Base-by-base conservation (phyloP, 1,140 invertebrate species). In the Rhysida immarginata region DNA sequence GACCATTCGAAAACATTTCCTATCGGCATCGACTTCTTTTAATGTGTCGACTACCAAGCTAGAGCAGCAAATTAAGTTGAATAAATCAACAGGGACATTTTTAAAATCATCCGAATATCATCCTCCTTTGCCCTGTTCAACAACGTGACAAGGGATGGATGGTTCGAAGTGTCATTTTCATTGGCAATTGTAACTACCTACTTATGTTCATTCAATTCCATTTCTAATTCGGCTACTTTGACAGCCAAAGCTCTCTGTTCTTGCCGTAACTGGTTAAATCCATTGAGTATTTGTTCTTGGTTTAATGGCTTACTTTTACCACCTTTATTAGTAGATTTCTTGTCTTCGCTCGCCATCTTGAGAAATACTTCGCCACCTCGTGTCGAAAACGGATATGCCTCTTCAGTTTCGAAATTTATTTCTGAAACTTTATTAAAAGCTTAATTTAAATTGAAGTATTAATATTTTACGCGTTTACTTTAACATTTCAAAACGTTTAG, bases 31-130 rank as follows among this genome's bases (percentile, higher is more conserved):
- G 2, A 94, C 83, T 53, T 83, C 82, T 72, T 91, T 84, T 44
- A 98, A 71, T 25, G 90, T 93, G 62, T 96, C 92, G 63, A 95
- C 85, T 8, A 97, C 94, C 65, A 96, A 82, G 71, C 94, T 96
- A 71, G 62, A 35, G 16, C 16, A 8, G 16, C 29, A 16, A 35
- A 35, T 35, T 8, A 35, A 35, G 29, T 8, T 16, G 5, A 35
- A 5, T 8, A 5, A 8, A 35, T 35, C 5, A 16, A 5, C 5
- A 35, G 16, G 5, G 16, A 35, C 29, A 35, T 35, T 35, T 35
- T 35, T 16, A 35, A 35, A 35, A 35, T 8, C 5, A 35, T 35
- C 5, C 29, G 29, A 8, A 8, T 35, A n/a, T n/a, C n/a, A n/a
- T n/a, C n/a, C n/a, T n/a, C n/a, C n/a, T n/a, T n/a, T n/a, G n/a